Percentiles rank a stretch among this genome's conserved stretches.
Evolutionary conservation across 2,113 vertebrate species (phyloP).

Genomic region (Sinosuthora webbiana): DNA sequence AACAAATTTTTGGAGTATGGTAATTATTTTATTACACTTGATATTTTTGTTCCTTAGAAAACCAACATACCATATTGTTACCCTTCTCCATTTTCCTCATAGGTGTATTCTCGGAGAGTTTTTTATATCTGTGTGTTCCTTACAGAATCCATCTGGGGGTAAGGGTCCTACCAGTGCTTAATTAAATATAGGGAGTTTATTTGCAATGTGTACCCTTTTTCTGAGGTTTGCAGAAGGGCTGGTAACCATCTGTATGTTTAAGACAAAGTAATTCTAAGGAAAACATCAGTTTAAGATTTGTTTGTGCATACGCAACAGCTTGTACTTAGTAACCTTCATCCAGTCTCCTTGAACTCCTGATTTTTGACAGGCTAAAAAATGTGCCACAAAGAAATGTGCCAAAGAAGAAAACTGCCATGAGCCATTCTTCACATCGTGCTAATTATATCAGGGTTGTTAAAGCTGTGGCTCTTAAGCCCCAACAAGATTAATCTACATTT

Average conservation of each 20-base stretch:
- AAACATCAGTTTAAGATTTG: constrained; percentile 31
- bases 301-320: constrained; percentile 25
- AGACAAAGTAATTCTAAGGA: constrained; percentile 22
- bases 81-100: background rate
- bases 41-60: background rate
- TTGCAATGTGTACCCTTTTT: background rate
- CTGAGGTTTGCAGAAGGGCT: constrained; percentile 17
- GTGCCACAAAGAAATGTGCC: background rate
- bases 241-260: constrained; percentile 12
- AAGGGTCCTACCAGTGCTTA: background rate
- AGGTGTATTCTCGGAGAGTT: background rate
- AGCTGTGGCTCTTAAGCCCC: constrained; percentile 28
- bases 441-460: constrained; percentile 3
- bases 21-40: background rate
- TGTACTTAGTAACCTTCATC: constrained; percentile 3
- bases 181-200: background rate
- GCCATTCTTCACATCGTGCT: background rate
- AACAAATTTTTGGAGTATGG: background rate
- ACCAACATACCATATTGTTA: background rate
- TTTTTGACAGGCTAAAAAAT: constrained; percentile 20
- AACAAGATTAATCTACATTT: background rate
- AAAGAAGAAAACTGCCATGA: background rate
- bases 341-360: background rate
- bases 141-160: background rate
- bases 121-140: constrained; percentile 28